Percentiles rank a stretch among this genome's conserved stretches.
phyloP scores from a whole-genome alignment of 2,113 vertebrate genomes.

The Cygnus buccinator region DNA sequence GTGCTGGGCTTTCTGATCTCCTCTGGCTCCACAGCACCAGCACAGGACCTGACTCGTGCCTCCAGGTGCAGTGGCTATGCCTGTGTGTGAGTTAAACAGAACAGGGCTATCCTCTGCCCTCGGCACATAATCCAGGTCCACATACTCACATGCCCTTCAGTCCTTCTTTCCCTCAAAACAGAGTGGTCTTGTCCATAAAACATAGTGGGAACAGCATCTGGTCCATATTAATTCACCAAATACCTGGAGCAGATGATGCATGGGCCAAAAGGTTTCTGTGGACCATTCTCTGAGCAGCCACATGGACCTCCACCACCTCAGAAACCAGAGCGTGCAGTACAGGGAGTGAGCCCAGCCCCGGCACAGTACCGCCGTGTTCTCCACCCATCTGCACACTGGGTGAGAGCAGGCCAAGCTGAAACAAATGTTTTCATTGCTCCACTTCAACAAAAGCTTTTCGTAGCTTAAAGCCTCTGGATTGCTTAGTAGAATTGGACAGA shows the following conservation, averaged over 20 bases:
- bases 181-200: background rate
- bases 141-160: background rate
- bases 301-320: background rate
- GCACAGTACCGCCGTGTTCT: accelerated
- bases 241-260: background rate
- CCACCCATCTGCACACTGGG: background rate
- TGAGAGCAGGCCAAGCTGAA: background rate
- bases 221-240: background rate
- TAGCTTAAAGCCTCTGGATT: background rate
- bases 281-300: background rate
- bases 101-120: background rate
- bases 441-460: background rate
- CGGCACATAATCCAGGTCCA: background rate
- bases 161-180: background rate
- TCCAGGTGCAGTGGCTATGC: background rate
- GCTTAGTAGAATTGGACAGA: background rate
- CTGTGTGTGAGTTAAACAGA: background rate
- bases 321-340: background rate
- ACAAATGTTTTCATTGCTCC: background rate
- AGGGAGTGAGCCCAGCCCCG: background rate
- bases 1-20: background rate
- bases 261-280: background rate
- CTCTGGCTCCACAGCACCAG: background rate
- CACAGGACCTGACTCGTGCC: background rate
- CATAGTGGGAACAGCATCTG: background rate